A percentile compares a stretch with the other conserved stretches of the same genome.
Evolutionary conservation across 1,140 invertebrate species (phyloP).

Genomic region (Saccostrea echinata): DNA sequence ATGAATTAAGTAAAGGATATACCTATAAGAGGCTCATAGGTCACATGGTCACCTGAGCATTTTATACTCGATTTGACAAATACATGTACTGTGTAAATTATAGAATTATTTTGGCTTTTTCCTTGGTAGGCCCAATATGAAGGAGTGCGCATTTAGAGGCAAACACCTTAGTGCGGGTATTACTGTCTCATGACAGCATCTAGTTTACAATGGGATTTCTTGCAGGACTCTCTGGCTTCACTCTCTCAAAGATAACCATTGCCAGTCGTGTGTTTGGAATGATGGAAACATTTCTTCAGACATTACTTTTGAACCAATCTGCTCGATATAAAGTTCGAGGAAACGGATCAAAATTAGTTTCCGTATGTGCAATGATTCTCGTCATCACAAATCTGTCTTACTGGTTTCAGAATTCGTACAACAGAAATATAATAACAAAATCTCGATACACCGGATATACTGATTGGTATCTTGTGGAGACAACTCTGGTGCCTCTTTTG

Average conservation of each 20-base stretch:
- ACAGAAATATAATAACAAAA: not conserved
- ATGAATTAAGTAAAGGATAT: too few species aligned
- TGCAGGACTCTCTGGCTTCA: not conserved
- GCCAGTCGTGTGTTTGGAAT: not conserved
- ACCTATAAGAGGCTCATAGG: too few species aligned
- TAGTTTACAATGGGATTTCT: not conserved
- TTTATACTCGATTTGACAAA: too few species aligned
- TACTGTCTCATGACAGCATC: too few species aligned
- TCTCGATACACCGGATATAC: not conserved
- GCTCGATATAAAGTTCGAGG: not conserved
- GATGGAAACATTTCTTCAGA: not conserved
- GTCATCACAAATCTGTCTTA: not conserved
- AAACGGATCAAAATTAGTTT: not conserved
- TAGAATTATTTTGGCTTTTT: too few species aligned
- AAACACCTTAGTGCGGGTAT: too few species aligned
- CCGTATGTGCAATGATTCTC: not conserved
- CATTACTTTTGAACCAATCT: not conserved
- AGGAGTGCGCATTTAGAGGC: too few species aligned
- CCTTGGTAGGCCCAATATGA: too few species aligned
- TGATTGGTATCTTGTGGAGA: not conserved
- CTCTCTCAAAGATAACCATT: not conserved
- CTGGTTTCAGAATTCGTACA: not conserved
- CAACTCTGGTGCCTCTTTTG: not conserved
- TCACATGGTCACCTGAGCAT: too few species aligned
- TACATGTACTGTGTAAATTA: too few species aligned